Base-by-base conservation (phyloP, 2,888 invertebrate genomes). In the Athetis lepigone region DNA sequence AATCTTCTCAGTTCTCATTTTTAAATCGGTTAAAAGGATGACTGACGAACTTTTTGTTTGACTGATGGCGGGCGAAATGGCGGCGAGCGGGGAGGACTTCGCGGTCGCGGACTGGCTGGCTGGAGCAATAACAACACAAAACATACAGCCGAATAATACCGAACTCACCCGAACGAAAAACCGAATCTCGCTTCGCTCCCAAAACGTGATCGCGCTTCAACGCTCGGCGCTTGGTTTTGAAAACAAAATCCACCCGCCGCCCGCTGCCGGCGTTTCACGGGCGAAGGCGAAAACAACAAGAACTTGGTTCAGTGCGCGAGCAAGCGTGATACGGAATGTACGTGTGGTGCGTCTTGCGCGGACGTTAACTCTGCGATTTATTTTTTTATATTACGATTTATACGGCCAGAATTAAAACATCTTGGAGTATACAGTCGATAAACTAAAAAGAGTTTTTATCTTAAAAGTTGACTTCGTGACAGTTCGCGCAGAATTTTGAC, bases 331-430 rank as follows among this genome's bases (percentile, higher is more conserved):
- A 93, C 94, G 95, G 94, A 93, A 92, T 93, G 93, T 92, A 93
- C 94, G 95, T 93, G 95, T 92, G 95, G 95, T 94, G 95, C 94
- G 92, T 94, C 93, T 95, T 95, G 93, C 93, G 95, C 93, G 95
- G 93, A 93, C 93, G 89, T 92, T 94, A 92, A 94, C 92, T 91
- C 90, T 89, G 90, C 93, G 94, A 93, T 90, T 90, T 87, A 87
- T 90, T 90, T 90, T 89, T 89, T 88, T 84, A 85, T 85, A 86
- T 90, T 91, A 86, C 94, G 93, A 93, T 92, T 93, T 90, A 89
- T 93, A 92, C 92, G 83, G 85, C 93, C 90, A 94, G 92, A 90
- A 91, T 88, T 84, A 81, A 86, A 84, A 87, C 85, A 84, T 90
- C 93, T 93, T 93, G 94, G 92, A 90, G 93, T 93, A 92, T 92